Conservation (phyloP, 2,113 vertebrate species). For the Scomber scombrus region DNA sequence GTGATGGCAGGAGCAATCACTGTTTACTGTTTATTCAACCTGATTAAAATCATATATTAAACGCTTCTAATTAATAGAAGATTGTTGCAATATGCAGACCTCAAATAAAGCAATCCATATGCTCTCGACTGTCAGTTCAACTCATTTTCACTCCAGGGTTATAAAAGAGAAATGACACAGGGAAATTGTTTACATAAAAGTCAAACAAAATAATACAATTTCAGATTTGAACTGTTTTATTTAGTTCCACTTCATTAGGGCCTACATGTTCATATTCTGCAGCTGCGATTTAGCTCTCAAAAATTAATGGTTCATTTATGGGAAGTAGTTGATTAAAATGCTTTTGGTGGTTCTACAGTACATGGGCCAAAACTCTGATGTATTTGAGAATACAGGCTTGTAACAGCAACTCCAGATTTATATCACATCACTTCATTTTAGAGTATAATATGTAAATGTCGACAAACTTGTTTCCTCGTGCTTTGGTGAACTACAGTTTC, state of each 20-base stretch:
- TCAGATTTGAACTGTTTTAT: background rate
- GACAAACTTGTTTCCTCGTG: no score
- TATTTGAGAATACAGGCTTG: constrained; percentile 29
- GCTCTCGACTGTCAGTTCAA: background rate
- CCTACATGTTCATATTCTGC: constrained; percentile 19
- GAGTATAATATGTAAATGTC: no score
- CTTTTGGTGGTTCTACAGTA: constrained; percentile 13
- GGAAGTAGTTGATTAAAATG: constrained; percentile 37
- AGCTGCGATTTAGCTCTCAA: constrained; percentile 23
- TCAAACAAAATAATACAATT: background rate
- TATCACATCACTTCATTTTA: background rate
- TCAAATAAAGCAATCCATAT: background rate
- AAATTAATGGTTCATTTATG: constrained; percentile 27
- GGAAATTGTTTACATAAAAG: background rate
- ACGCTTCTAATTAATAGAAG: background rate
- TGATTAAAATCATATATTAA: background rate
- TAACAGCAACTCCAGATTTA: constrained; percentile 16
- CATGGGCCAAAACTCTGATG: constrained; percentile 9
- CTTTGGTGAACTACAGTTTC: constrained; percentile 4
- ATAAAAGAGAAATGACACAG: background rate
- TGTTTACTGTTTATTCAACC: background rate
- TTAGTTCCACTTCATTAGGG: background rate
- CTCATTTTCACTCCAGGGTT: background rate
- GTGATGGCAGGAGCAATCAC: background rate
- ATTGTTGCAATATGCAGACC: background rate